A percentile compares a stretch with the other conserved stretches of the same genome.
phyloP scores from a whole-genome alignment of 2,888 invertebrate genomes.

The Macaria liturata region DNA sequence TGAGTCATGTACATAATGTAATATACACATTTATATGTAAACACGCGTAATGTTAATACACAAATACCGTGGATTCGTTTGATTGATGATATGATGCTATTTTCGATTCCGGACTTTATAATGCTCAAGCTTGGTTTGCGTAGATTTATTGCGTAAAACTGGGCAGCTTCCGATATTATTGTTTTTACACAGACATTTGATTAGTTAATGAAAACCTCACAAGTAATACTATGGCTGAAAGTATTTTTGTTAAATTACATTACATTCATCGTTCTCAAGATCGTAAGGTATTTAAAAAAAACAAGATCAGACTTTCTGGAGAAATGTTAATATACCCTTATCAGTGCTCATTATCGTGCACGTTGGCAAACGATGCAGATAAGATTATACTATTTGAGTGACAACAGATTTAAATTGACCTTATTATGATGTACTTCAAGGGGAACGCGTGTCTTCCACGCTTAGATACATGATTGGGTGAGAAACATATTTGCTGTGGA shows the following conservation, averaged over 20 bases:
- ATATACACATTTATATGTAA: background rate
- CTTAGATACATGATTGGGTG: no score
- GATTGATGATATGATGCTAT: slow-evolving; percentile 5
- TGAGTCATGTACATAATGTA: no score
- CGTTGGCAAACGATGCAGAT: slow-evolving; percentile 27
- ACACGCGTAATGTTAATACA: slow-evolving; percentile 3
- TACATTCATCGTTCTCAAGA: no score
- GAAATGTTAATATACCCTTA: slow-evolving; percentile 18
- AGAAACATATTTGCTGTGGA: no score
- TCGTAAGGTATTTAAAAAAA: no score
- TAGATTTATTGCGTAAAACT: no score
- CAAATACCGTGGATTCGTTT: slow-evolving; percentile 5
- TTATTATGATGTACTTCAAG: slow-evolving; percentile 18
- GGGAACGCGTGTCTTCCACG: slow-evolving; percentile 5
- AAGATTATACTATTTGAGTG: slow-evolving; percentile 28
- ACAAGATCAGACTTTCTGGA: background rate
- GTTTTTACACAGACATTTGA: no score
- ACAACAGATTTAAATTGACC: slow-evolving; percentile 25
- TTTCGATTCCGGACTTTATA: slow-evolving; percentile 1
- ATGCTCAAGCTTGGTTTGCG: no score
- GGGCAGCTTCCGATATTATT: no score
- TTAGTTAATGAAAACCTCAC: no score
- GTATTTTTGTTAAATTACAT: no score
- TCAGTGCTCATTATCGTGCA: slow-evolving; percentile 26
- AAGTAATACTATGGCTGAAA: no score